Evolutionary conservation across 2,888 invertebrate genomes (phyloP).

Genomic region (Pseudanteris insignis): DNA sequence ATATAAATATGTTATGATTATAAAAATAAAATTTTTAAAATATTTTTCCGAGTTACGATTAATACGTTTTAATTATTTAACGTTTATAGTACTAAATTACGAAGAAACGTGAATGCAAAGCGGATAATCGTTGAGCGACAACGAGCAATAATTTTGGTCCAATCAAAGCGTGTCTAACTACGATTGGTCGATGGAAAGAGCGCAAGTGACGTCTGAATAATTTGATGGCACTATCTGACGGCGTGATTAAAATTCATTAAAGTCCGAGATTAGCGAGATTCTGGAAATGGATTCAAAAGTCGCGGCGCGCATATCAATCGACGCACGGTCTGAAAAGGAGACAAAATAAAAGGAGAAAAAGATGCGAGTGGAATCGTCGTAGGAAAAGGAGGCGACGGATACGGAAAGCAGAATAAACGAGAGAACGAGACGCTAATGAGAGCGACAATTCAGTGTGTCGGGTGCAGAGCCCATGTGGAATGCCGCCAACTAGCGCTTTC

Average conservation of each 20-base stretch:
- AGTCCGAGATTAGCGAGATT: conserved; percentile 56
- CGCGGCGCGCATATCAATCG: conserved; percentile 63
- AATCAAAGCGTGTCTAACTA: conserved; percentile 36
- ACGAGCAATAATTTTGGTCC: conserved; percentile 31
- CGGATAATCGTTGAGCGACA: conserved; percentile 17
- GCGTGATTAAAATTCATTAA: conserved; percentile 61
- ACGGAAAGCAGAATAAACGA: conserved; percentile 47
- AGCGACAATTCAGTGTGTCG: conserved; percentile 63
- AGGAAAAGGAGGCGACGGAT: conserved; percentile 26
- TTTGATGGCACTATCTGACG: conserved; percentile 35
- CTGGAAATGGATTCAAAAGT: conserved; percentile 59
- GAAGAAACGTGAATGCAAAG: too few species aligned
- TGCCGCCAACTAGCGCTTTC: conserved; percentile 58
- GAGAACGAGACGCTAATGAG: conserved; percentile 59
- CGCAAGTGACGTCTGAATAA: conserved; percentile 32
- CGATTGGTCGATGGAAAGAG: conserved; percentile 37
- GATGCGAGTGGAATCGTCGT: conserved; percentile 32
- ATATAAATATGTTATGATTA: too few species aligned
- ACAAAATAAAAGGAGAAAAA: conserved; percentile 28
- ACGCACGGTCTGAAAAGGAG: conserved; percentile 42
- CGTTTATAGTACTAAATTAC: too few species aligned
- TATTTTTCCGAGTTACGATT: too few species aligned
- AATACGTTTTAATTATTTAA: too few species aligned
- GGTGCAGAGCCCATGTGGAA: conserved; percentile 58
- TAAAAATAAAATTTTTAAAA: too few species aligned